These are phyloP conservation scores for Dysdera silvatica DNA, from an alignment of 1,140 invertebrate species.

Conservation along the genomic window DNA sequence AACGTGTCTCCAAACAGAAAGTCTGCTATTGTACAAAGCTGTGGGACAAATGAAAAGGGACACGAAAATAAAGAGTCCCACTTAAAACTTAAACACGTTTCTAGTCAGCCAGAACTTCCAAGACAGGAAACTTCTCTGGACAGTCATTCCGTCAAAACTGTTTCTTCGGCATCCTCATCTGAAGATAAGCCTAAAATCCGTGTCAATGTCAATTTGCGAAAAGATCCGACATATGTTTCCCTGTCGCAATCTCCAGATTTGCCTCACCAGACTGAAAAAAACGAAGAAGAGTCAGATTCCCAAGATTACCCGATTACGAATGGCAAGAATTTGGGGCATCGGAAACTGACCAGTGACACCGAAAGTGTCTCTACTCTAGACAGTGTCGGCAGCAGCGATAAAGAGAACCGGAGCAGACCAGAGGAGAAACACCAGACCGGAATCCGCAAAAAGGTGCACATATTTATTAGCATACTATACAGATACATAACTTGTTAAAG, in stretches of 20 bases:
- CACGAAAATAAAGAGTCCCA: no score
- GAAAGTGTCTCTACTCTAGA: slow-evolving; percentile 71
- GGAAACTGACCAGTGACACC: slow-evolving; percentile 49
- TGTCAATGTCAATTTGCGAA: slow-evolving; percentile 33
- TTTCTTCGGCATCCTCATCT: not conserved
- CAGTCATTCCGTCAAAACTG: not conserved
- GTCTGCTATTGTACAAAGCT: no score
- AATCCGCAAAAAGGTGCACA: slow-evolving; percentile 32
- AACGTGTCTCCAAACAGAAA: no score
- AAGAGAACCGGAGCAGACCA: slow-evolving; percentile 48
- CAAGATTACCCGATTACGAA: no score
- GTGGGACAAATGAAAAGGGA: no score
- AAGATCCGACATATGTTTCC: slow-evolving; percentile 18
- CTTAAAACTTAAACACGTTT: no score
- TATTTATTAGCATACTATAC: no score
- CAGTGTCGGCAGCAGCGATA: slow-evolving; percentile 60
- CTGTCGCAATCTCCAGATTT: slow-evolving; percentile 20
- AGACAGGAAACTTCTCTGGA: no score
- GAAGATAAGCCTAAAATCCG: slow-evolving; percentile 30
- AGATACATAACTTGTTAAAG: no score
- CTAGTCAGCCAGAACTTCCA: no score
- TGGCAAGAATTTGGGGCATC: slow-evolving; percentile 23
- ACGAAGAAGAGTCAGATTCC: no score
- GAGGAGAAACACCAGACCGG: slow-evolving; percentile 14
- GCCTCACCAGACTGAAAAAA: no score